Base-by-base conservation (phyloP, 2,797 vertebrate genomes). In the Characodon lateralis region DNA sequence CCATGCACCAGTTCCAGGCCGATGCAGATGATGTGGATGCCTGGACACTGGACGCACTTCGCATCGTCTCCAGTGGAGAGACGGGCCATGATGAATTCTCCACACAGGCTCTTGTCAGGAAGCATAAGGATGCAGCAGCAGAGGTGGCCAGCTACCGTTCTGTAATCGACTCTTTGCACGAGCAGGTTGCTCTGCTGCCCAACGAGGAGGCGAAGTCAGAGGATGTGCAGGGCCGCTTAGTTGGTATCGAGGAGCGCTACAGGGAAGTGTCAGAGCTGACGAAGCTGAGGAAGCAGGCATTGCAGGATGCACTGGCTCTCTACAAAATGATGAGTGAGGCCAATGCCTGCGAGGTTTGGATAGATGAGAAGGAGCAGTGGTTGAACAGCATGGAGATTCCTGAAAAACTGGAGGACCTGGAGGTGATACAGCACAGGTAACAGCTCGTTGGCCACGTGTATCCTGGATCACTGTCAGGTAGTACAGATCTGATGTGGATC, bases 311-410 rank as follows among this genome's bases (percentile, higher is more conserved):
- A 0, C 95, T 99, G 75, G 96, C 98, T 0, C 95, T 98, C 55
- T 99, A 99, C 89, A 98, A 96, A 94, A 98, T 99, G 97, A 95
- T 96, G 89, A 98, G 96, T 0, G 98, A 99, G 89, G 98, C 97
- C 2, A 95, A 95, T 22, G 97, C 98, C 84, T 99, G 98, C 68
- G 96, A 97, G 91, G 93, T 97, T 43, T 99, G 98, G 98, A 97
- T 99, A 5, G 97, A 98, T 0, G 98, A 99, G 91, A 99, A 99
- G 94, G 98, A 99, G 92, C 98, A 96, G 91, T 99, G 98, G 98
- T 96, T 99, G 78, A 98, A 97, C 92, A 96, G 94, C 88, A 97
- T 96, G 96, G 95, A 97, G 90, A 98, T 99, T 87, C 97, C 97
- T 0, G 97, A 98, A 92, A 98, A 97, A 73, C 95, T 99, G 89